These are phyloP conservation scores for Notiomystis cincta DNA, from an alignment of 2,113 vertebrate genomes.

Conservation along the genomic window DNA sequence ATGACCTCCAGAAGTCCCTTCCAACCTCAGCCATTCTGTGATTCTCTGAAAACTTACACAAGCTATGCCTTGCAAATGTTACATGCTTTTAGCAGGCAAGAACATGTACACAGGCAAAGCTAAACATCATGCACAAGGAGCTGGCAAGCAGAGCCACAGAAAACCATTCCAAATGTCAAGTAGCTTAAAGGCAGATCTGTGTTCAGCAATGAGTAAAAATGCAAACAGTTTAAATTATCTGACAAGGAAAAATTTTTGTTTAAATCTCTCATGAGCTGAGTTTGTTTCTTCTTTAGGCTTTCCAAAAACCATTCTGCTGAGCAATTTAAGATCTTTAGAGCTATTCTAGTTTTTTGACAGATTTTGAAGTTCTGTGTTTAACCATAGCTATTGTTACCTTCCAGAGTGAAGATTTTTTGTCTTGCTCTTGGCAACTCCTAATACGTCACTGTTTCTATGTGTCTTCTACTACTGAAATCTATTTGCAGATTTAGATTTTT, in stretches of 20 bases:
- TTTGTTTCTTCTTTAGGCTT: not conserved
- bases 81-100: not conserved
- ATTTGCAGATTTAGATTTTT: not conserved
- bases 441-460: not conserved
- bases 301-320: not conserved
- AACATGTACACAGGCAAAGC: not conserved
- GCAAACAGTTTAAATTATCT: not conserved
- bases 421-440: not conserved
- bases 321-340: not conserved
- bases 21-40: not conserved
- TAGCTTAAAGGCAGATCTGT: not conserved
- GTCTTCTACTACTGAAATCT: not conserved
- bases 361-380: not conserved
- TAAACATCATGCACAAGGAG: not conserved
- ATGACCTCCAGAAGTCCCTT: not conserved
- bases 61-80: not conserved
- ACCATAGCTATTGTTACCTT: not conserved
- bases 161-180: not conserved
- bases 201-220: not conserved
- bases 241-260: not conserved
- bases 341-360: not conserved
- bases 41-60: not conserved
- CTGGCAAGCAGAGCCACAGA: not conserved
- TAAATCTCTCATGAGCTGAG: not conserved
- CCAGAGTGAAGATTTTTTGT: not conserved